Evolutionary conservation across 1,140 invertebrate species (phyloP).

Genomic region (Drosophila tristis): DNA sequence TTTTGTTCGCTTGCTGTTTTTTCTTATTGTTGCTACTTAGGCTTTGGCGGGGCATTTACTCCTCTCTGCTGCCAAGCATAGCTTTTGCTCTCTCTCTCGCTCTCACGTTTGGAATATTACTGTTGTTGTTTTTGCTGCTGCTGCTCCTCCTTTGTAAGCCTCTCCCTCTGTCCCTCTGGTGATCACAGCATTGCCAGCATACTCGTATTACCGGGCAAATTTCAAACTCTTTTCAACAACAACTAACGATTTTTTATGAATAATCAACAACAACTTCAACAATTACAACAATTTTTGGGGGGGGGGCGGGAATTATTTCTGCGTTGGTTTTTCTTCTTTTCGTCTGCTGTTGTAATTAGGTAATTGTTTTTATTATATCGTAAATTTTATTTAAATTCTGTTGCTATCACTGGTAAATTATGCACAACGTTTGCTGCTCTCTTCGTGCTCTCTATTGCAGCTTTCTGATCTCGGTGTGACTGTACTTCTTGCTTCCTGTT

Average conservation of each 20-base stretch:
- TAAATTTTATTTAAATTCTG: slow-evolving; percentile 67
- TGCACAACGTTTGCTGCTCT: slow-evolving; percentile 2
- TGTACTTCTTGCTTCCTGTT: slow-evolving; percentile 23
- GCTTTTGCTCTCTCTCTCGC: slow-evolving; percentile 15
- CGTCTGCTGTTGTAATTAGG: slow-evolving; percentile 11
- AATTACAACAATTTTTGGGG: slow-evolving; percentile 42
- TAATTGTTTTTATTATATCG: slow-evolving; percentile 15
- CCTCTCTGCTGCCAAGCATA: slow-evolving; percentile 12
- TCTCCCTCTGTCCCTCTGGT: slow-evolving; percentile 4
- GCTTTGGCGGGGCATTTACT: not conserved
- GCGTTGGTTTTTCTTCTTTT: slow-evolving; percentile 30
- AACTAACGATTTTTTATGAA: slow-evolving; percentile 27
- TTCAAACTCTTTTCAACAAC: slow-evolving; percentile 24
- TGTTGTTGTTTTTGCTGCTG: slow-evolving; percentile 1
- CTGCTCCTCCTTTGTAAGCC: not conserved
- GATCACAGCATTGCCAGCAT: slow-evolving; percentile 47
- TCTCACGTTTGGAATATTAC: not conserved
- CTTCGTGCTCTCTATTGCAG: not conserved
- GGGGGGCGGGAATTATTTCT: not conserved
- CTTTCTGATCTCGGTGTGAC: slow-evolving; percentile 11
- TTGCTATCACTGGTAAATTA: slow-evolving; percentile 71
- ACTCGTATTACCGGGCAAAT: no score
- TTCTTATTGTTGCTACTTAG: slow-evolving; percentile 5
- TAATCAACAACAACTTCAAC: slow-evolving; percentile 53
- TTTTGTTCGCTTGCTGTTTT: no score